Conservation (phyloP, 2,113 vertebrate species). For the Cyprinodon variegatus region DNA sequence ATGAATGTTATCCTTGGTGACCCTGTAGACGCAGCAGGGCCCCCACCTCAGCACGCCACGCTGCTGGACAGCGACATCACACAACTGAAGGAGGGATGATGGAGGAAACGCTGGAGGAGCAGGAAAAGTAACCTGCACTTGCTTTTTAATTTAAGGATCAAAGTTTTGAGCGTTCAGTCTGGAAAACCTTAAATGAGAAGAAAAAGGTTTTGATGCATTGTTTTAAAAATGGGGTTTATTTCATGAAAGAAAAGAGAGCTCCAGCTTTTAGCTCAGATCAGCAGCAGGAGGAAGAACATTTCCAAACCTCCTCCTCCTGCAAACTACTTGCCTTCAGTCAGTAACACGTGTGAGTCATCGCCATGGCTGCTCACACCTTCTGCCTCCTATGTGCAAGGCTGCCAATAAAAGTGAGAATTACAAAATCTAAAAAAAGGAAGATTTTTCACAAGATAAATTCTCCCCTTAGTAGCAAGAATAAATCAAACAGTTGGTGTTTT, state of each 20-base stretch:
- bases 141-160: not conserved
- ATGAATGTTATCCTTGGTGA: slow-evolving; percentile 70
- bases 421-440: not conserved
- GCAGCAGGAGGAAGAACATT: not conserved
- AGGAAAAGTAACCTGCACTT: not conserved
- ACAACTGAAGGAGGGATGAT: not conserved
- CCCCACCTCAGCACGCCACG: slow-evolving; percentile 29
- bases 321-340: slow-evolving; percentile 31
- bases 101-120: slow-evolving; percentile 1
- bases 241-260: not conserved
- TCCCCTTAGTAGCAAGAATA: not conserved
- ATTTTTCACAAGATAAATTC: not conserved
- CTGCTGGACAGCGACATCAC: slow-evolving; percentile 31
- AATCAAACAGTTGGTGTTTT: not conserved
- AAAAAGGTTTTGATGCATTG: not conserved
- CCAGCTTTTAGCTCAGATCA: slow-evolving; percentile 1
- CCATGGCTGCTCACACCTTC: slow-evolving; percentile 27
- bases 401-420: slow-evolving; percentile 33
- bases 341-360: slow-evolving; percentile 50
- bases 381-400: slow-evolving; percentile 41
- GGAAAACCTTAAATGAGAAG: not conserved
- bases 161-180: not conserved
- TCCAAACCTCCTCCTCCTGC: slow-evolving; percentile 1
- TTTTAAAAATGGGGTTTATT: not conserved
- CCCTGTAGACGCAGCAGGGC: slow-evolving; percentile 38